Percentiles rank a stretch among this genome's conserved stretches.
These are phyloP conservation scores for Muscidifurax raptorellus DNA, from an alignment of 1,140 invertebrate genomes.

Conservation along the genomic window DNA sequence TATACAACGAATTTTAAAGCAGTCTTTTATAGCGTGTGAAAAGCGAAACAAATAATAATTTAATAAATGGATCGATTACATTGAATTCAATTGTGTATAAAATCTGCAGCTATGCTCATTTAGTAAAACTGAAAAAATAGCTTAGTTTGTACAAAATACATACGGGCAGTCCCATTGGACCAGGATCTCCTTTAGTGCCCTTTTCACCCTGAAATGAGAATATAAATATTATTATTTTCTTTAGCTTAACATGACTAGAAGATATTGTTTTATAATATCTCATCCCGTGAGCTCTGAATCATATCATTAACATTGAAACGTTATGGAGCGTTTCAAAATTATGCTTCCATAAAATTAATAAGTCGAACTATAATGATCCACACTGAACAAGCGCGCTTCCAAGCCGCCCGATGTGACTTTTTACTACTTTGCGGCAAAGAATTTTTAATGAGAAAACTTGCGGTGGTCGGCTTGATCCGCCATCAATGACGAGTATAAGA, in stretches of 20 bases:
- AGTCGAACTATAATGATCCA: neutral
- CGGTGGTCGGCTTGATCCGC: neutral
- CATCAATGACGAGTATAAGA: neutral
- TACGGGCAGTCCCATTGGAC: constrained; percentile 96
- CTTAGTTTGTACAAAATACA: constrained; percentile 76
- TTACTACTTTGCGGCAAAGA: constrained; percentile 4
- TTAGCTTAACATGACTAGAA: too few species aligned
- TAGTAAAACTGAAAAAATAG: too few species aligned
- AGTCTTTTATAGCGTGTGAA: too few species aligned
- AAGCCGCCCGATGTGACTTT: neutral
- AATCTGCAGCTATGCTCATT: too few species aligned
- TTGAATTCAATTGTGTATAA: too few species aligned
- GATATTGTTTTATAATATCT: too few species aligned
- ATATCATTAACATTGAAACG: too few species aligned
- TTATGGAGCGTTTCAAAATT: neutral
- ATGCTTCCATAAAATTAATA: neutral
- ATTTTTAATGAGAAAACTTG: constrained; percentile 45
- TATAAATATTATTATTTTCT: neutral
- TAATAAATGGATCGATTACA: too few species aligned
- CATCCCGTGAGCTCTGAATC: too few species aligned
- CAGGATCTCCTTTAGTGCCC: constrained; percentile 91
- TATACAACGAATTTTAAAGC: too few species aligned
- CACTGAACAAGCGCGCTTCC: neutral
- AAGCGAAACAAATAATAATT: too few species aligned
- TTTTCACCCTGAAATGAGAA: constrained; percentile 86